phyloP scores from a whole-genome alignment of 2,888 invertebrate genomes.

The Papilio demoleus region DNA sequence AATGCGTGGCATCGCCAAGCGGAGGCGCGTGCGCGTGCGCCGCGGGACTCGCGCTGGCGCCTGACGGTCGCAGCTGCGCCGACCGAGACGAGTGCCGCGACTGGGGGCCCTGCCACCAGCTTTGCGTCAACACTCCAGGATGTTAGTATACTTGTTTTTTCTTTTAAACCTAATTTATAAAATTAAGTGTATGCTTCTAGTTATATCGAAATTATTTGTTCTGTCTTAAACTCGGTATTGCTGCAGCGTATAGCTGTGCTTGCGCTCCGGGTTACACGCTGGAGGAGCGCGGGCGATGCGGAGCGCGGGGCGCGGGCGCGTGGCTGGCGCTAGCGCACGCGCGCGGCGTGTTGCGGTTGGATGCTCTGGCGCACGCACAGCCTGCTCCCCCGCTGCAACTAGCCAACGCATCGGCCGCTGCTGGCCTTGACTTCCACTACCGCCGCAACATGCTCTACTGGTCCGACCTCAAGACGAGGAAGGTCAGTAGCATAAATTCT shows the following conservation, averaged over 20 bases:
- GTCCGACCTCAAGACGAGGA: conserved; percentile 94
- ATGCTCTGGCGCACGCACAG: conserved; percentile 88
- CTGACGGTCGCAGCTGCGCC: conserved; percentile 91
- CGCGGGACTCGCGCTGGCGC: conserved; percentile 91
- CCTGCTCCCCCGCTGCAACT: conserved; percentile 85
- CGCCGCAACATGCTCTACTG: conserved; percentile 91
- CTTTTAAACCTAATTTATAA: no score
- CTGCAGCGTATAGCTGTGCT: conserved; percentile 88
- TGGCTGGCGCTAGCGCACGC: conserved; percentile 83
- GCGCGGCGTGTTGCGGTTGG: conserved; percentile 86
- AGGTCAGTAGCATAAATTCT: conserved; percentile 84
- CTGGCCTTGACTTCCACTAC: conserved; percentile 93
- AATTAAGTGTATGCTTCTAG: no score
- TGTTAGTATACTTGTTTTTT: conserved; percentile 63
- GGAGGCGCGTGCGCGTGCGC: conserved; percentile 97
- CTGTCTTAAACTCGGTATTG: neutral
- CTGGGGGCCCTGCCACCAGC: conserved; percentile 98
- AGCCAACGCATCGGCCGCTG: conserved; percentile 92
- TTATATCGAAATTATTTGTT: no score
- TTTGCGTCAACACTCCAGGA: conserved; percentile 94
- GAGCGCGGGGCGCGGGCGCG: conserved; percentile 77
- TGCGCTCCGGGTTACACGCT: conserved; percentile 91
- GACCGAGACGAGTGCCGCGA: conserved; percentile 96
- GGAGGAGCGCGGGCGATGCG: conserved; percentile 77
- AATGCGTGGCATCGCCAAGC: conserved; percentile 94